Evolutionary conservation across 2,797 vertebrate species (phyloP).

Genomic region (Champsocephalus esox): DNA sequence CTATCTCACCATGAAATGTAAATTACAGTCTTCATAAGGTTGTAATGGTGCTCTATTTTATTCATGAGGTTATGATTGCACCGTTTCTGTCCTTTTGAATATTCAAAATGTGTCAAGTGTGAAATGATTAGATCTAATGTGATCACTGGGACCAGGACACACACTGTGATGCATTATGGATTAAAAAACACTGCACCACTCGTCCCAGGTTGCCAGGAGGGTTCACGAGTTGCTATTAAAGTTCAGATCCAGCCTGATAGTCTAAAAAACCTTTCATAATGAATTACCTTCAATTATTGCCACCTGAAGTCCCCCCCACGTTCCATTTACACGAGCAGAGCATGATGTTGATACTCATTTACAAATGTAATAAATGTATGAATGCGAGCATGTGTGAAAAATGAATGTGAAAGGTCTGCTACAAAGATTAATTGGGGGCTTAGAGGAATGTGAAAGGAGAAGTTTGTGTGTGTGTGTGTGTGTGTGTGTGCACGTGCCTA

Average conservation of each 20-base stretch:
- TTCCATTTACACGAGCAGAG: constrained; percentile 43
- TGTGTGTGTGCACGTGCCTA: background rate
- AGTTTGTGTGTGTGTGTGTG: background rate
- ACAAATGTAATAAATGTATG: constrained; percentile 54
- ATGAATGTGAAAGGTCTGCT: constrained; percentile 60
- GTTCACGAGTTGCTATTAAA: constrained; percentile 48
- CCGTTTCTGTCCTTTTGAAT: constrained; percentile 70
- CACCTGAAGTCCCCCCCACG: constrained; percentile 6
- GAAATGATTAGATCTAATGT: constrained; percentile 67
- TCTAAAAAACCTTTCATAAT: constrained; percentile 52
- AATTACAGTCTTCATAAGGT: constrained; percentile 73
- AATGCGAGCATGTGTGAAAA: constrained; percentile 52
- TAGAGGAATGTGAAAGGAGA: constrained; percentile 31
- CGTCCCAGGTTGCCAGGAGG: constrained; percentile 42
- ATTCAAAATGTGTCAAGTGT: constrained; percentile 74
- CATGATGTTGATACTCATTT: constrained; percentile 43
- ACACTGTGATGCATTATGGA: constrained; percentile 59
- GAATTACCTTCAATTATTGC: constrained; percentile 56
- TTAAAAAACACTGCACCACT: constrained; percentile 42
- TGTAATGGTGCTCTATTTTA: constrained; percentile 76
- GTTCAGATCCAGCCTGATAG: constrained; percentile 38
- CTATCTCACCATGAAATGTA: constrained; percentile 68
- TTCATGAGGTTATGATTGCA: constrained; percentile 79
- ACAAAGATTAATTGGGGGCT: constrained; percentile 76
- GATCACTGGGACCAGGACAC: constrained; percentile 53